Evolutionary conservation across 2,888 invertebrate species (phyloP), one percentile per base, ranked within the genome.

Genomic region (Apamea anceps): DNA sequence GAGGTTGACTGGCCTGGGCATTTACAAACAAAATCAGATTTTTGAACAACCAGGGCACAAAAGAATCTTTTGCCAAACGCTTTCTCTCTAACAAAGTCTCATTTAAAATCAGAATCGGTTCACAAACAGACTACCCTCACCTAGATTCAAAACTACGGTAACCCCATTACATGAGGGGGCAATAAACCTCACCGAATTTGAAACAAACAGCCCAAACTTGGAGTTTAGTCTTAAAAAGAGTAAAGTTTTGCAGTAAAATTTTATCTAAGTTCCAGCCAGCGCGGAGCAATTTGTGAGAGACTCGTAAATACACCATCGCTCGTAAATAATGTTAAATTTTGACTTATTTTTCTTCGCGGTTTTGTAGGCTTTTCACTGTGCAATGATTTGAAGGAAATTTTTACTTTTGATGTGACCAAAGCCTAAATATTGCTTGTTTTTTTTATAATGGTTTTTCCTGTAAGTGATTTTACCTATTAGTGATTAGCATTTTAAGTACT

Each of bases 291-390:
- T 93, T 93, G 86, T 80, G 82, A 80, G 75, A 80, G 75, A 79
- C 83, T 88, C 91, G 91, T 93, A 94, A 94, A 94, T 93, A 89
- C 37, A 65, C 65, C 60, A 92, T 86, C 54, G 79, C 84, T 85
- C 87, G 90, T 93, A 93, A 93, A 94, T 92, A 92, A 90, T 89
- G 81, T 89, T 91, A 90, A 92, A 91, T 88, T 91, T 91, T 89
- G 84, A 89, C 79, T 76, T 88, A 85, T 88, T 87, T 86, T 85
- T 85, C 32, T 87, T 79, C 57, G 76, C 25, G 79, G 75, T 70
- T 65, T 25, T 72, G 28, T 42, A 32, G n/a, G 21, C 45, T 51
- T 65, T 65, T 74, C 28, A 51, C 63, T 48, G 32, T 48, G 28
- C 60, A 21, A 77, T 45, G 28, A 21, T 42, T 79, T 63, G 15